These are phyloP conservation scores for Lepidotrigona ventralis DNA, from an alignment of 1,140 invertebrate genomes.

Conservation along the genomic window DNA sequence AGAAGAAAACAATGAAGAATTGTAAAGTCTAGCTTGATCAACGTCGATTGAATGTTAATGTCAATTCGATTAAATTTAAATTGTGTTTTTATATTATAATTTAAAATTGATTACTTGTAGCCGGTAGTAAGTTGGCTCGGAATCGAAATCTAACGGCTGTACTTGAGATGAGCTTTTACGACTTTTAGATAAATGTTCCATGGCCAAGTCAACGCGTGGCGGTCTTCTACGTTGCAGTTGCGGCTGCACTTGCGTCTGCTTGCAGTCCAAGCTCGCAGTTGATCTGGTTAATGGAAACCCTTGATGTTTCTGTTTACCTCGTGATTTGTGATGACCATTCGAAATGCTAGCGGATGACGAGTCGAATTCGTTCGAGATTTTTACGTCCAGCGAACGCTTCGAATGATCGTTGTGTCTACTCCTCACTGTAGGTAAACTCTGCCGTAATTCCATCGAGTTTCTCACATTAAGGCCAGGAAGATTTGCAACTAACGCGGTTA, in stretches of 20 bases:
- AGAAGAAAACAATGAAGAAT: background rate
- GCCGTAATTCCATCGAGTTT: slow-evolving; percentile 68
- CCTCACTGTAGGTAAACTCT: slow-evolving; percentile 71
- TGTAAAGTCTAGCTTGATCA: background rate
- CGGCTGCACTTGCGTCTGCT: slow-evolving; percentile 65
- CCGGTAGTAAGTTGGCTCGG: slow-evolving; percentile 76
- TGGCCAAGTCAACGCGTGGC: slow-evolving; percentile 65
- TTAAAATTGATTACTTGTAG: slow-evolving; percentile 66
- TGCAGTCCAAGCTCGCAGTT: slow-evolving; percentile 73
- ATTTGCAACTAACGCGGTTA: slow-evolving; percentile 81
- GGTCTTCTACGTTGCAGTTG: slow-evolving; percentile 65
- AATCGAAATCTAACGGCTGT: slow-evolving; percentile 75
- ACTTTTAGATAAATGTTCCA: slow-evolving; percentile 71
- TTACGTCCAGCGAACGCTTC: slow-evolving; percentile 56
- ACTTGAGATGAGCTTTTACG: slow-evolving; percentile 63
- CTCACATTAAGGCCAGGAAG: slow-evolving; percentile 82
- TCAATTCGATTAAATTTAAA: too few species aligned
- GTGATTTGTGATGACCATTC: slow-evolving; percentile 69
- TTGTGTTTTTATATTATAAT: background rate
- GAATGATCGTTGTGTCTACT: slow-evolving; percentile 68
- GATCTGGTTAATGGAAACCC: slow-evolving; percentile 70
- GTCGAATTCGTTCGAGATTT: slow-evolving; percentile 67
- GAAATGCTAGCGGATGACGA: slow-evolving; percentile 68
- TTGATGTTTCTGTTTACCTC: slow-evolving; percentile 65
- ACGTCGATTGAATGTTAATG: too few species aligned